phyloP scores from a whole-genome alignment of 2,797 vertebrate genomes.

The Lepilemur ruficaudatus region DNA sequence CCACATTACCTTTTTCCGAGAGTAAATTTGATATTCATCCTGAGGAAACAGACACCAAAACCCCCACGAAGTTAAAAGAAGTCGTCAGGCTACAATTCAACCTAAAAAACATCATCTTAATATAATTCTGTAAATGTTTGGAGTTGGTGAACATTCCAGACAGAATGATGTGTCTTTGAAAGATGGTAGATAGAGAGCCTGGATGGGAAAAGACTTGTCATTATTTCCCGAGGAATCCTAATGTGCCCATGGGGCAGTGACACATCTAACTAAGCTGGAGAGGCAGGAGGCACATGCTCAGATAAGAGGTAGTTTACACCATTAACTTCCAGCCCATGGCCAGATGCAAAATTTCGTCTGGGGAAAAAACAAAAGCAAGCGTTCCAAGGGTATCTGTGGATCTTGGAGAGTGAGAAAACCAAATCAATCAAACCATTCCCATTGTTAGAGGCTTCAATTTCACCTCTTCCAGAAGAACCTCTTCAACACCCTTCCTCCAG shows the following conservation, averaged over 20 bases:
- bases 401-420: neutral
- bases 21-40: constrained; percentile 86
- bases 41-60: constrained; percentile 73
- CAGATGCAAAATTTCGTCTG: neutral
- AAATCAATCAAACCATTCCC: neutral
- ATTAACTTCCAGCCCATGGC: neutral
- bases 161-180: neutral
- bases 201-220: neutral
- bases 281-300: neutral
- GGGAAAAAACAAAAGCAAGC: neutral
- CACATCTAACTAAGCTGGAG: fast-evolving
- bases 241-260: neutral
- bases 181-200: neutral
- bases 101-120: constrained; percentile 22
- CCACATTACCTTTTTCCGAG: constrained; percentile 82
- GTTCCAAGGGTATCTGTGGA: neutral
- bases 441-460: neutral
- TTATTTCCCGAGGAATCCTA: neutral
- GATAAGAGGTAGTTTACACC: neutral
- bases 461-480: neutral
- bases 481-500: neutral
- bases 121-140: neutral
- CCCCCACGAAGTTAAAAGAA: neutral
- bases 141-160: constrained; percentile 14
- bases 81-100: constrained; percentile 20